These are phyloP conservation scores for Sitta carolinensis DNA, from an alignment of 2,797 vertebrate species.

Conservation along the genomic window DNA sequence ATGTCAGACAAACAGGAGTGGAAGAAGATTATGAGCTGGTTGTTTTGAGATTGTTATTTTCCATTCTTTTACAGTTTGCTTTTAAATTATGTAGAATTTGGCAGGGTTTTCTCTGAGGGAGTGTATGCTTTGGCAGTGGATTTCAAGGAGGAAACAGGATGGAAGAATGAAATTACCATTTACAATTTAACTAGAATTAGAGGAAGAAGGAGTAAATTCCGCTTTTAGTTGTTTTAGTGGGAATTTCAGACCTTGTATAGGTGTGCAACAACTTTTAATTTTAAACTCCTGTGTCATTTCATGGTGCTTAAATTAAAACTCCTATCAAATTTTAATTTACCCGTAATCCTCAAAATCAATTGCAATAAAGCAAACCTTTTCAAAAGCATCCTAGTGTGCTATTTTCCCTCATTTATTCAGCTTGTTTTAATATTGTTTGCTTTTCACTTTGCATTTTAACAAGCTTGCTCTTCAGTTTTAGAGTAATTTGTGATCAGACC, in stretches of 20 bases:
- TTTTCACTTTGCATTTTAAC: conserved; percentile 67
- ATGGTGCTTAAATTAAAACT: background rate
- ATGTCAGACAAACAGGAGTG: background rate
- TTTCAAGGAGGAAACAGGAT: conserved; percentile 37
- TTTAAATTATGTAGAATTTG: conserved; percentile 31
- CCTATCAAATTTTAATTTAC: background rate
- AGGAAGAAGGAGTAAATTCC: background rate
- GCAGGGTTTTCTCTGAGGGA: background rate
- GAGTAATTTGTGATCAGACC: conserved; percentile 67
- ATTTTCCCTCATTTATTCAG: background rate
- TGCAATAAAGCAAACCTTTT: background rate
- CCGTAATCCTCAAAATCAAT: background rate
- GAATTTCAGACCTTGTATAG: background rate
- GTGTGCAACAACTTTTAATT: background rate
- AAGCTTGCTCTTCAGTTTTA: conserved; percentile 43
- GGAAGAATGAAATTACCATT: background rate
- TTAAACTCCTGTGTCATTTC: background rate
- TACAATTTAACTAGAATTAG: background rate
- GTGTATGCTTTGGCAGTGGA: background rate
- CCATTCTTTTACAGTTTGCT: background rate
- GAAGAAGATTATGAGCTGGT: background rate
- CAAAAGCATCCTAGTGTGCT: background rate
- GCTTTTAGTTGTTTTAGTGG: background rate
- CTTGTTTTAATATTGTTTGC: conserved; percentile 40
- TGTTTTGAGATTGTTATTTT: conserved; percentile 10